Conservation (phyloP, 2,888 invertebrate species). For the Dolichomitus sp. region DNA sequence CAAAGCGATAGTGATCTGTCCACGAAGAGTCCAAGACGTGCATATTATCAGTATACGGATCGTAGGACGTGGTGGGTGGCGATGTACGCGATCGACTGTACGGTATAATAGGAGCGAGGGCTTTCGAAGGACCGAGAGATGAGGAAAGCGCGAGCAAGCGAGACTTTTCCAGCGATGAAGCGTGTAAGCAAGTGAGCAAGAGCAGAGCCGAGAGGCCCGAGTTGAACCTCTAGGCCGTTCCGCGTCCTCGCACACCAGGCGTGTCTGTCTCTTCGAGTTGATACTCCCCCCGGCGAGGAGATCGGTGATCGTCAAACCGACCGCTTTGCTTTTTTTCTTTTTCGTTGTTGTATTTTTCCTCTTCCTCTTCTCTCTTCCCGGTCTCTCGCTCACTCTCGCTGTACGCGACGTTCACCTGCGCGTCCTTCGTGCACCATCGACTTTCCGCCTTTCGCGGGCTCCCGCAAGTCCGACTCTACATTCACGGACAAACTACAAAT, state of each 20-base stretch:
- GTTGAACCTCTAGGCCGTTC: slow-evolving; percentile 83
- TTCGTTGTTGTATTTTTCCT: slow-evolving; percentile 27
- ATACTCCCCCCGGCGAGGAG: slow-evolving; percentile 67
- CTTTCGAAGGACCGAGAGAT: slow-evolving; percentile 60
- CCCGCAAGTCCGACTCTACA: slow-evolving; percentile 17
- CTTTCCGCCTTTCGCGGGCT: slow-evolving; percentile 63
- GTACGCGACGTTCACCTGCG: slow-evolving; percentile 62
- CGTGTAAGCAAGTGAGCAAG: slow-evolving; percentile 54
- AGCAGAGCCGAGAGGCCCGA: slow-evolving; percentile 53
- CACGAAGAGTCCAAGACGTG: slow-evolving; percentile 49
- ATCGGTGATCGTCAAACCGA: slow-evolving; percentile 68
- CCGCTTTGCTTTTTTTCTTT: slow-evolving; percentile 51
- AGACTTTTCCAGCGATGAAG: slow-evolving; percentile 52
- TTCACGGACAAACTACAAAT: slow-evolving; percentile 31
- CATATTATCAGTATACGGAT: slow-evolving; percentile 51
- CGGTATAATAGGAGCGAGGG: slow-evolving; percentile 37
- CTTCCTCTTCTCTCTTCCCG: slow-evolving; percentile 45
- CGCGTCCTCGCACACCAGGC: slow-evolving; percentile 85
- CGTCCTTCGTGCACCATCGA: slow-evolving; percentile 68
- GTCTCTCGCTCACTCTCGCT: slow-evolving; percentile 34
- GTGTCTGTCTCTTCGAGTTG: slow-evolving; percentile 76
- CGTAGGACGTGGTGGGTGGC: slow-evolving; percentile 75
- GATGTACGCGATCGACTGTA: slow-evolving; percentile 72
- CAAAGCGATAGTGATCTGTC: slow-evolving; percentile 72
- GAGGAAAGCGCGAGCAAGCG: slow-evolving; percentile 42